Evolutionary conservation across 2,888 invertebrate species (phyloP).

Genomic region (Automeris io): DNA sequence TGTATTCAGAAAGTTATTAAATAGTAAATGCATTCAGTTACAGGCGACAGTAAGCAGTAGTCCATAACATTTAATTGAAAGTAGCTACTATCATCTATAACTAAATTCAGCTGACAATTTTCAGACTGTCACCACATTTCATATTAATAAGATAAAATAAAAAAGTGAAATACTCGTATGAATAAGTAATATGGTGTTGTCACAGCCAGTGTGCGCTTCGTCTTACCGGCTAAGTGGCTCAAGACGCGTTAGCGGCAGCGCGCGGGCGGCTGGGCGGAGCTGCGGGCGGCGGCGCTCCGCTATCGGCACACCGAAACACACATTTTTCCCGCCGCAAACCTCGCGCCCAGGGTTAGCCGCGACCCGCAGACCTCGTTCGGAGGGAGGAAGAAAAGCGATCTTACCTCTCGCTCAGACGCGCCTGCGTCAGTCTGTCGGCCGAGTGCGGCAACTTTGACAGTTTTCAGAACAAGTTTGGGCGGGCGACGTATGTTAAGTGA

Average conservation of each 20-base stretch:
- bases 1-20: too few relatives aligned
- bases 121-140: too few relatives aligned
- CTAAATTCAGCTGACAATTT: too few relatives aligned
- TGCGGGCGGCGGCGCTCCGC: conserved; percentile 68
- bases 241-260: conserved; percentile 72
- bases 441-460: conserved; percentile 64
- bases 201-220: conserved; percentile 56
- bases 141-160: not conserved
- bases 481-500: too few relatives aligned
- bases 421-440: conserved; percentile 39
- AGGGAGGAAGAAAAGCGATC: conserved; percentile 40
- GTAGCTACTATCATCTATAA: too few relatives aligned
- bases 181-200: not conserved
- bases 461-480: conserved; percentile 30
- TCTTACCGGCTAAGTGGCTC: conserved; percentile 75
- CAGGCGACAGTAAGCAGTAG: too few relatives aligned
- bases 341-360: conserved; percentile 77
- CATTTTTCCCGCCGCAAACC: conserved; percentile 78
- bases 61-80: too few relatives aligned
- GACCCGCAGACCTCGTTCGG: conserved; percentile 73
- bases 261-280: conserved; percentile 41
- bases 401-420: conserved; percentile 37
- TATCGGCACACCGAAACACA: conserved; percentile 78
- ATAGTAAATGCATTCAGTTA: too few relatives aligned
- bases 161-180: not conserved